Evolutionary conservation across 2,797 vertebrate genomes (phyloP).

Genomic region (Cynodonichthys magdalenae): DNA sequence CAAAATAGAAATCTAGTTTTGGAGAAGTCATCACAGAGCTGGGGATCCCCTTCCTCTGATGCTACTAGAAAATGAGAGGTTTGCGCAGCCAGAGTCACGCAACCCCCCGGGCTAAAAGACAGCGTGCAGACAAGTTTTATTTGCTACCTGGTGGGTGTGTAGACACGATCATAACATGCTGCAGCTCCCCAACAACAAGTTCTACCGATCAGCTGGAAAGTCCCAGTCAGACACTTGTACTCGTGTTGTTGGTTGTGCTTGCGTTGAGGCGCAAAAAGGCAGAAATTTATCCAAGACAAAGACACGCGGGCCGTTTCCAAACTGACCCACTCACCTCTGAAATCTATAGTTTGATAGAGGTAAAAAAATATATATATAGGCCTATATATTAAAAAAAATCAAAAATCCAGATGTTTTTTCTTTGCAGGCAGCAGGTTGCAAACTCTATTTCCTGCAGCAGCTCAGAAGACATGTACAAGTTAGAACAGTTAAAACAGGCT

Average conservation of each 20-base stretch:
- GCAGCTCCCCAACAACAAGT: neutral
- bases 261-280: conserved; percentile 29
- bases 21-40: conserved; percentile 14
- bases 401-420: conserved; percentile 5
- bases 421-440: conserved; percentile 27
- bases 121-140: conserved; percentile 65
- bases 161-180: conserved; percentile 8
- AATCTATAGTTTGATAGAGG: conserved; percentile 61
- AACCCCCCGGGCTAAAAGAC: conserved; percentile 52
- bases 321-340: conserved; percentile 35
- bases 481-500: neutral
- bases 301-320: conserved; percentile 47
- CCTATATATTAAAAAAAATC: too few species aligned
- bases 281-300: conserved; percentile 80
- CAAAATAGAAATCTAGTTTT: neutral
- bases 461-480: neutral
- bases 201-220: conserved; percentile 54
- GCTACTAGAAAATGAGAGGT: conserved; percentile 67
- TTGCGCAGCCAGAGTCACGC: conserved; percentile 67
- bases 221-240: conserved; percentile 34
- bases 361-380: too few species aligned
- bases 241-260: conserved; percentile 41
- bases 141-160: conserved; percentile 44
- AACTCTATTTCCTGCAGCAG: conserved; percentile 5
- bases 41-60: conserved; percentile 70